Evolutionary conservation across 23 tunicate genomes (phyloP), one percentile per base, ranked within the genome.

Genomic region (Botrylloides violaceus): DNA sequence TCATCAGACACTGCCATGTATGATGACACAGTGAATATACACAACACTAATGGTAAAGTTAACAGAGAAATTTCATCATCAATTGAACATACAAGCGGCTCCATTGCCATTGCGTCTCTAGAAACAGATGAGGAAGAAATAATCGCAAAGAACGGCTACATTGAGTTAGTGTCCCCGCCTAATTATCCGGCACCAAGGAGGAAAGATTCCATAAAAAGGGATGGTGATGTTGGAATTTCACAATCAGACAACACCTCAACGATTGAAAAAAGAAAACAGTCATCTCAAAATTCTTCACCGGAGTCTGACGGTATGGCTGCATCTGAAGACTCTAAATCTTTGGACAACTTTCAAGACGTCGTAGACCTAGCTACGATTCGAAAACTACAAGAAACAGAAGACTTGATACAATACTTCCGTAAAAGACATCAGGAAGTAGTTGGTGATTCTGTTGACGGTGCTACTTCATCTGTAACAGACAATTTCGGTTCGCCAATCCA

Each of bases 381-480:
- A 68, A 68, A 68, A 25, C 47, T 68, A 20, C 74, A 43, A 38
- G 74, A 68, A 68, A 43, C 74, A 19, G 74, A 38, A 1, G 74
- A 68, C 21, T 30, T 68, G 15, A 68, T 68, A 23, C 21, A 68
- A 56, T 68, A 32, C n/a, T 68, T 68, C 47, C 56, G 74, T 18
- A 26, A 68, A 68, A 38, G 70, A 33, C 26, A 33, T 27, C 35
- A 31, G 9, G 70, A 63, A 33, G 32, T 31, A 19, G 3, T 34
- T 22, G 19, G 35, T 19, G 70, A 33, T 3, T 21, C 20, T 19
- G 23, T 29, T 4, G 29, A 34, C 29, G 35, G 33, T 19, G 70
- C 32, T 3, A 24, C 25, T 26, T 55, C 2, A 23, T 30, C 35
- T 64, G n/a, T n/a, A n/a, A n/a, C n/a, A n/a, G 36, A 25, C 20